Base-by-base conservation (phyloP, 2,113 vertebrate species). In the Morone chrysops region DNA sequence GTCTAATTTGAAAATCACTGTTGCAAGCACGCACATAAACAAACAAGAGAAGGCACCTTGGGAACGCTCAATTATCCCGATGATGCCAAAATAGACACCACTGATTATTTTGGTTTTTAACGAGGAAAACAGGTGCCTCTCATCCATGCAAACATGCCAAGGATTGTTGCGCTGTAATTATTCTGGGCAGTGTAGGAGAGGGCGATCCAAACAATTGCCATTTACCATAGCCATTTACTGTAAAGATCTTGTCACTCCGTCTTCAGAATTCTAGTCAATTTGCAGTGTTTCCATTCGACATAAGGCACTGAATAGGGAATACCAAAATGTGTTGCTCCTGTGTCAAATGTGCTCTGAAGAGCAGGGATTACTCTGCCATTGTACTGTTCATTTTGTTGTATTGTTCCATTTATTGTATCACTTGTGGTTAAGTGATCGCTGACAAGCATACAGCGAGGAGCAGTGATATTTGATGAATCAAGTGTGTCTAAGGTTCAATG, bases 61-160 rank as follows among this genome's bases (percentile, higher is more conserved):
- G 68, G 72, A 59, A 45, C 12, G 16, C 59, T 82, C 66, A 66
- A 79, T 90, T 76, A 82, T 80, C 68, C 69, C n/a, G 56, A 45
- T 59, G 59, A 59, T 71, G 75, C 83, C 67, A 81, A 85, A 89
- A 86, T 77, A 88, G 83, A 85, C 53, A 0, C 43, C 0, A 43
- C 41, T 82, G 69, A 81, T 85, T 79, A 76, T 84, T 56, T 75
- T 65, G 13, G 69, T 76, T 81, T 31, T 40, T 53, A 43, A 78
- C n/a, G 54, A 75, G 66, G 83, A 66, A 73, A 89, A 84, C 88
- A 87, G 89, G 83, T 89, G 77, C 69, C 25, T 80, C 38, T 75
- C 63, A 70, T 83, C 75, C 66, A 25, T 83, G 67, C 79, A 75
- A 84, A 90, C 87, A 90, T 76, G 65, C 85, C 69, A 57, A 18